These are phyloP conservation scores for Drosophila bocki DNA, from an alignment of 1,140 invertebrate species.

Conservation along the genomic window DNA sequence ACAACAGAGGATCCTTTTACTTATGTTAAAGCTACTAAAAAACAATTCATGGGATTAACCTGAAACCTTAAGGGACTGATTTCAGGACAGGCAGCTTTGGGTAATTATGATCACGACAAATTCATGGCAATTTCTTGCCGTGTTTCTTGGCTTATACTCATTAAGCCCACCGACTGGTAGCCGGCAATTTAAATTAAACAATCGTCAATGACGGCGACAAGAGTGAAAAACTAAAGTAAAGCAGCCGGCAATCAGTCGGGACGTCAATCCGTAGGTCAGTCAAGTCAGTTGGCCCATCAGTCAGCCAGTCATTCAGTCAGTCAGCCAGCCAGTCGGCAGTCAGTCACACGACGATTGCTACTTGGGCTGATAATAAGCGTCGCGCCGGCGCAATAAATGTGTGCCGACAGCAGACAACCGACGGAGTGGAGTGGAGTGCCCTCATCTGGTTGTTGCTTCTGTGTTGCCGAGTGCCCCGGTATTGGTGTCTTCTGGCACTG, in stretches of 20 bases:
- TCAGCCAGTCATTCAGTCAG: constrained; percentile 5
- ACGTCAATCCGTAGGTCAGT: constrained; percentile 31
- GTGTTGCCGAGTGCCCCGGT: constrained; percentile 33
- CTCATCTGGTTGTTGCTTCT: constrained; percentile 63
- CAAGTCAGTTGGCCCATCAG: constrained; percentile 5
- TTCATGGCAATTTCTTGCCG: constrained; percentile 10
- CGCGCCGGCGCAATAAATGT: constrained; percentile 83
- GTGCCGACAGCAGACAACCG: constrained; percentile 49
- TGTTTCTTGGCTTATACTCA: constrained; percentile 52
- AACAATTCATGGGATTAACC: not conserved
- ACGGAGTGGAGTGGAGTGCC: constrained; percentile 47
- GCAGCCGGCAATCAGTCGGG: constrained; percentile 66
- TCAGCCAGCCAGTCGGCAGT: constrained; percentile 45
- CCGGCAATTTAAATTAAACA: constrained; percentile 62
- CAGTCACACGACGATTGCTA: constrained; percentile 68
- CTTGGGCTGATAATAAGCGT: constrained; percentile 76
- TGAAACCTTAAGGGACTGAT: not conserved
- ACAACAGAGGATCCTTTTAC: fast-evolving
- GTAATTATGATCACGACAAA: constrained; percentile 4
- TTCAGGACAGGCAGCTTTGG: no score
- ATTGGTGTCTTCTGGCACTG: constrained; percentile 23
- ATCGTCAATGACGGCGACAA: constrained; percentile 74
- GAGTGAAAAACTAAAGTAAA: constrained; percentile 80
- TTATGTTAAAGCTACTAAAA: not conserved
- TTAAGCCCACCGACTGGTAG: constrained; percentile 52